Base-by-base conservation (phyloP, 2,113 vertebrate species). In the Hiodon alosoides region DNA sequence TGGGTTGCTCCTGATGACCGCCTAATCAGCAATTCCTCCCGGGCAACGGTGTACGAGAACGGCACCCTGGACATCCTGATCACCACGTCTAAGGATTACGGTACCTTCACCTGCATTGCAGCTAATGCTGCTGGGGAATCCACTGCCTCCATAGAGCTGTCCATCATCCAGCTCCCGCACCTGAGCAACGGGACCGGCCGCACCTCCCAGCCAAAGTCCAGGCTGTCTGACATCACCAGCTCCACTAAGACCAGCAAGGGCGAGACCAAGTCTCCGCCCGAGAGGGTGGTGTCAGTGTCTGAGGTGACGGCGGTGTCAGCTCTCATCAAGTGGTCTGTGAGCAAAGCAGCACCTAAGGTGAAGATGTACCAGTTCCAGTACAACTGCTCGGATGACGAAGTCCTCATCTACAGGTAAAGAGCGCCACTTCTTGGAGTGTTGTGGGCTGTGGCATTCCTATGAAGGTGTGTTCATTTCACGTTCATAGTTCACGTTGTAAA, bases 321-420 rank as follows among this genome's bases (percentile, higher is more conserved):
- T 77, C 83, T 98, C 83, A 87, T 99, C 76, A 97, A 94, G 83
- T 99, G 97, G 97, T 95, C 92, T 0, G 94, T 97, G 77, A 96
- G 92, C 90, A 97, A 96, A 86, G 92, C 95, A 0, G 92, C 95
- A 0, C 95, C 96, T 47, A 93, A 94, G 71, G 96, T 98, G 79
- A 98, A 98, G 91, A 98, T 99, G 96, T 99, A 95, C 85, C 97
- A 99, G 86, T 91, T 99, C 54, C 97, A 99, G 81, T 99, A 99
- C 87, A 99, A 99, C 81, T 97, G 96, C 83, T 99, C 97, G 0
- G 94, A 97, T 47, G 97, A 99, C 82, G 96, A 99, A 91, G 96
- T 98, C 62, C 92, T 98, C 77, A 96, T 98, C 80, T 98, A 99
- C 92, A 97, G 97, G 97, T 98, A 94, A 87, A 82, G 67, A 61